Evolutionary conservation across 2,113 vertebrate species (phyloP).

Genomic region (Scortum barcoo): DNA sequence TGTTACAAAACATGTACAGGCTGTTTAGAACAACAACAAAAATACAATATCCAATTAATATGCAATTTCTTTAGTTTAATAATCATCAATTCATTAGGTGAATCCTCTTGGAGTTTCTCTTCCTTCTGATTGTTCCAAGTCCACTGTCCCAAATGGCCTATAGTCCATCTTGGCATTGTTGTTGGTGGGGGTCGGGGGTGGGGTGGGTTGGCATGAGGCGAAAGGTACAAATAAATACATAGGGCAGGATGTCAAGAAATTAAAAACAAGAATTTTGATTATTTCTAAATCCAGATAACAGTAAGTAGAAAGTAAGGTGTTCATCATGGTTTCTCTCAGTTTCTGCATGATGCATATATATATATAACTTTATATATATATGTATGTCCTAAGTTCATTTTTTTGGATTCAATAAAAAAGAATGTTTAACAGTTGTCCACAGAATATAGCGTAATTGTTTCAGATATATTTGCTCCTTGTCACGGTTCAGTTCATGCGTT

Average conservation of each 20-base stretch:
- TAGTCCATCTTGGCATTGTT: constrained; percentile 68
- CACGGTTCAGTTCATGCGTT: constrained; percentile 85
- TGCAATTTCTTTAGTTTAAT: constrained; percentile 77
- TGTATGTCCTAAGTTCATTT: constrained; percentile 72
- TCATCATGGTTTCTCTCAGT: constrained; percentile 74
- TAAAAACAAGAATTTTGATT: constrained; percentile 76
- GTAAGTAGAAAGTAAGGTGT: constrained; percentile 78
- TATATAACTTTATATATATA: constrained; percentile 53
- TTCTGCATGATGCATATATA: constrained; percentile 77
- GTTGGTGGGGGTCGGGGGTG: constrained; percentile 12
- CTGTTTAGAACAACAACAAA: constrained; percentile 87
- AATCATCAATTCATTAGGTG: constrained; percentile 69
- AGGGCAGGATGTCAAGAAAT: constrained; percentile 73
- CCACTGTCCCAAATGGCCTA: constrained; percentile 66
- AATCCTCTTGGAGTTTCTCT: constrained; percentile 73
- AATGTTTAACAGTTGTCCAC: constrained; percentile 83
- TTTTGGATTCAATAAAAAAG: constrained; percentile 79
- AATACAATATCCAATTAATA: constrained; percentile 84
- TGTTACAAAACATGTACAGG: constrained; percentile 85
- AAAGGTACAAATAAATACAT: constrained; percentile 86
- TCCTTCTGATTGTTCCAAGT: constrained; percentile 79
- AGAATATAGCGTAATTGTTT: constrained; percentile 84
- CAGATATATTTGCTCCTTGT: constrained; percentile 86
- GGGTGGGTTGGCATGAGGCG: constrained; percentile 38
- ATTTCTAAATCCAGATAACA: constrained; percentile 81